Conservation (phyloP, 2,888 invertebrate species). For the Hirtodrosophila cameraria region DNA sequence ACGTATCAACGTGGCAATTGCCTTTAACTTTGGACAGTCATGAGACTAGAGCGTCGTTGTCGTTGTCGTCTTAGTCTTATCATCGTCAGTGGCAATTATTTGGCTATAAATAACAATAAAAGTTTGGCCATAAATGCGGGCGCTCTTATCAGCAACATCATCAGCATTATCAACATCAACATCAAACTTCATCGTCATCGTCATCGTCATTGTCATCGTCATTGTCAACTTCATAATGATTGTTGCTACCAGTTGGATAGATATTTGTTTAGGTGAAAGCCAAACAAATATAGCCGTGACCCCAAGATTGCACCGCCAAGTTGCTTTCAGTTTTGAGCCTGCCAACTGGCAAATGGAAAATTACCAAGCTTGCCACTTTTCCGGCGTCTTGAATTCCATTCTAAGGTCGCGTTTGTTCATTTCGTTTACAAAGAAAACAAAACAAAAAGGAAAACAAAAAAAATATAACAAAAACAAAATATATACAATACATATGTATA, state of each 20-base stretch:
- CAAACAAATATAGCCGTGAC: conserved; percentile 9
- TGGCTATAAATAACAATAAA: conserved; percentile 72
- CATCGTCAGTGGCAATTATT: conserved; percentile 54
- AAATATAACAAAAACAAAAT: conserved; percentile 11
- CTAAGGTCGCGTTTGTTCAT: conserved; percentile 48
- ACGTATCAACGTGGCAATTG: conserved; percentile 37
- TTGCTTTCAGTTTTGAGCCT: conserved; percentile 1
- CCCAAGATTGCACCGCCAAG: neutral
- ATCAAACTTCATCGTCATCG: neutral
- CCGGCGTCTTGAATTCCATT: conserved; percentile 51
- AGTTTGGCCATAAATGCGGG: conserved; percentile 53
- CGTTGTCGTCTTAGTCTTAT: conserved; percentile 36
- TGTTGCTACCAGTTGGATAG: neutral
- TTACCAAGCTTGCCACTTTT: conserved; percentile 40
- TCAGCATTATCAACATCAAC: conserved; percentile 6
- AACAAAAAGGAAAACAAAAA: conserved; percentile 17
- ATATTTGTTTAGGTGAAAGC: conserved; percentile 26
- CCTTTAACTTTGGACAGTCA: conserved; percentile 20
- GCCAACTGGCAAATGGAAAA: conserved; percentile 32
- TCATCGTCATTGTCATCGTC: conserved; percentile 4
- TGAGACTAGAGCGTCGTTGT: conserved; percentile 11
- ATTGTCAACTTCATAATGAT: conserved; percentile 3
- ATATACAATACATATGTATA: too few species aligned
- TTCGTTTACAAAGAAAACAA: conserved; percentile 26
- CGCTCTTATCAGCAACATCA: conserved; percentile 41